Percentiles rank a stretch among this genome's conserved stretches.
phyloP scores from a whole-genome alignment of 1,140 invertebrate genomes.

The Planococcus citri region DNA sequence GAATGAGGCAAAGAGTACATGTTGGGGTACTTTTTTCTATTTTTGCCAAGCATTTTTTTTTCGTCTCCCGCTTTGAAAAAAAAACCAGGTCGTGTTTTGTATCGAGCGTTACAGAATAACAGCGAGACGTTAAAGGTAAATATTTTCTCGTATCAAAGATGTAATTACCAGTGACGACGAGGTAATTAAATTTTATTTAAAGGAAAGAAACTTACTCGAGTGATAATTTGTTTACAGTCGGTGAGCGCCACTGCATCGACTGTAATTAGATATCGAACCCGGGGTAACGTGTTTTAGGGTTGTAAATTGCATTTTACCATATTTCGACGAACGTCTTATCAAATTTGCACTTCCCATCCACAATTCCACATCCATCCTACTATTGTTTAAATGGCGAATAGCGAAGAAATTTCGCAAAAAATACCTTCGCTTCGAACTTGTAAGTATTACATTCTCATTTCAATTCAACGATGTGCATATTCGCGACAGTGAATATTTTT shows the following conservation, averaged over 20 bases:
- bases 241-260: too few relatives aligned
- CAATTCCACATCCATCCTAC: too few relatives aligned
- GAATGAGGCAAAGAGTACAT: too few relatives aligned
- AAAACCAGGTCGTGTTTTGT: too few relatives aligned
- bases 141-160: background rate
- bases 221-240: too few relatives aligned
- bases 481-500: too few relatives aligned
- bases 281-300: background rate
- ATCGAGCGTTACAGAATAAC: too few relatives aligned
- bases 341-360: background rate
- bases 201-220: background rate
- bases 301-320: background rate
- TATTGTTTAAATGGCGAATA: too few relatives aligned
- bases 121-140: too few relatives aligned
- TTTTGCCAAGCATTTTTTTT: background rate
- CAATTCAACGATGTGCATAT: too few relatives aligned
- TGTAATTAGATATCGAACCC: background rate
- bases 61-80: background rate
- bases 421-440: background rate
- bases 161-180: background rate
- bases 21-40: background rate
- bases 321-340: background rate
- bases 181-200: background rate
- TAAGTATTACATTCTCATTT: too few relatives aligned
- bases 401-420: too few relatives aligned